Evolutionary conservation across 1,140 invertebrate genomes (phyloP).

Genomic region (Drosophila punjabiensis): DNA sequence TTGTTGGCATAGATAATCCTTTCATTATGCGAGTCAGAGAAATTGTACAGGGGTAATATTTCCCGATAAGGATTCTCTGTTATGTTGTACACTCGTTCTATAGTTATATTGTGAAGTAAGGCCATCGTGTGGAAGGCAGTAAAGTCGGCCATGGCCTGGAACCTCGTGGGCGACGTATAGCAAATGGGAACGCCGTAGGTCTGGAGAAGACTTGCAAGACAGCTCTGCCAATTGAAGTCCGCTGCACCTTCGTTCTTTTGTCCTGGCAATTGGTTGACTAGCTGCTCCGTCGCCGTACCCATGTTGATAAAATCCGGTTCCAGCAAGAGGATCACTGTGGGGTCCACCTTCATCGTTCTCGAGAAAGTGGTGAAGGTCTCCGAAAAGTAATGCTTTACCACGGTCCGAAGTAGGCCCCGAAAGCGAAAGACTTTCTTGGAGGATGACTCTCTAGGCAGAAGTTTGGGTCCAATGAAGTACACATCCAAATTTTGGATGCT

Average conservation of each 20-base stretch:
- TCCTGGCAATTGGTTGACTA: conserved; percentile 8
- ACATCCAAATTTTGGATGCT: conserved; percentile 46
- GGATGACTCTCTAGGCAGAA: not conserved
- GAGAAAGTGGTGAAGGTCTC: conserved; percentile 14
- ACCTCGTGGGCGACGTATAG: conserved; percentile 38
- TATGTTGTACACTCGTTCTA: conserved; percentile 26
- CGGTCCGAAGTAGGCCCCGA: conserved; percentile 5
- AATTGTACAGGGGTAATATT: conserved; percentile 51
- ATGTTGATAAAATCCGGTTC: conserved; percentile 45
- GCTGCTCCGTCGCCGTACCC: conserved; percentile 2
- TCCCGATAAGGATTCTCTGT: conserved; percentile 60
- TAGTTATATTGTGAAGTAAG: not conserved
- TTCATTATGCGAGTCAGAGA: conserved; percentile 21
- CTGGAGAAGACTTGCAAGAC: conserved; percentile 15
- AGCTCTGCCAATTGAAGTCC: conserved; percentile 22
- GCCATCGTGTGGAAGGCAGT: conserved; percentile 30
- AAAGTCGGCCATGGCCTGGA: conserved; percentile 27
- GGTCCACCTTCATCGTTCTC: conserved; percentile 17
- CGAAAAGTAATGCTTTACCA: conserved; percentile 23
- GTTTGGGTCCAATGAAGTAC: conserved; percentile 57
- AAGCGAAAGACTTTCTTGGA: not conserved
- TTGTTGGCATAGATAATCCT: conserved; percentile 56
- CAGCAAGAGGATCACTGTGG: conserved; percentile 45
- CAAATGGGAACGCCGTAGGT: conserved; percentile 54
- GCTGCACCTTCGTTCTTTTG: not conserved